Percentiles rank a stretch among this genome's conserved stretches.
These are phyloP conservation scores for Apostichopus japonicus DNA, from an alignment of 35 echinoderm and acorn worm species.

Conservation along the genomic window DNA sequence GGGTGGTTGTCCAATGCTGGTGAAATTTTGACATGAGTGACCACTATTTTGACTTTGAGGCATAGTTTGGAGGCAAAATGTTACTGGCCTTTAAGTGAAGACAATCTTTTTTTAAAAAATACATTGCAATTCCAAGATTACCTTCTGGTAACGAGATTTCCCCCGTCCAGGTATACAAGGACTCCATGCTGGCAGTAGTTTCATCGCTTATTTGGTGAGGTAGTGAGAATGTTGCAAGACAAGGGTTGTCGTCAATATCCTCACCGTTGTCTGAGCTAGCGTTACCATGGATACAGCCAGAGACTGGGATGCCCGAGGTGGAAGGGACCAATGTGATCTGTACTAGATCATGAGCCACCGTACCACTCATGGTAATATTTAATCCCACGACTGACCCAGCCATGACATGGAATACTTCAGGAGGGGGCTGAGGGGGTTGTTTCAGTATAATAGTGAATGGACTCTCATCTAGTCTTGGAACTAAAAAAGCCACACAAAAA, in stretches of 20 bases:
- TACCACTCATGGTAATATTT: not conserved
- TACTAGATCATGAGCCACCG: not conserved
- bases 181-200: slow-evolving; percentile 6
- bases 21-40: too few relatives aligned
- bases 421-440: not conserved
- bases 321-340: slow-evolving; percentile 42
- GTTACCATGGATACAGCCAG: slow-evolving; percentile 21
- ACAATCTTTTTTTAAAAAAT: too few relatives aligned
- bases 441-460: slow-evolving; percentile 31
- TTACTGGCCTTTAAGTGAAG: too few relatives aligned
- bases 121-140: too few relatives aligned
- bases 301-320: not conserved
- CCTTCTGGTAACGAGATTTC: not conserved
- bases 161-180: slow-evolving; percentile 30
- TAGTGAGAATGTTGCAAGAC: not conserved
- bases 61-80: too few relatives aligned
- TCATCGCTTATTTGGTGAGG: not conserved
- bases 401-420: slow-evolving; percentile 7
- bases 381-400: slow-evolving; percentile 18
- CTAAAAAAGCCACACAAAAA: not conserved
- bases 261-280: not conserved
- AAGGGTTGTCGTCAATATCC: not conserved
- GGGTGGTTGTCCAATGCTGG: too few relatives aligned
- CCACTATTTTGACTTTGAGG: too few relatives aligned
- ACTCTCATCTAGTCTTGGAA: slow-evolving; percentile 16